Evolutionary conservation across 2,797 vertebrate species (phyloP).

Genomic region (Lacerta viridis): DNA sequence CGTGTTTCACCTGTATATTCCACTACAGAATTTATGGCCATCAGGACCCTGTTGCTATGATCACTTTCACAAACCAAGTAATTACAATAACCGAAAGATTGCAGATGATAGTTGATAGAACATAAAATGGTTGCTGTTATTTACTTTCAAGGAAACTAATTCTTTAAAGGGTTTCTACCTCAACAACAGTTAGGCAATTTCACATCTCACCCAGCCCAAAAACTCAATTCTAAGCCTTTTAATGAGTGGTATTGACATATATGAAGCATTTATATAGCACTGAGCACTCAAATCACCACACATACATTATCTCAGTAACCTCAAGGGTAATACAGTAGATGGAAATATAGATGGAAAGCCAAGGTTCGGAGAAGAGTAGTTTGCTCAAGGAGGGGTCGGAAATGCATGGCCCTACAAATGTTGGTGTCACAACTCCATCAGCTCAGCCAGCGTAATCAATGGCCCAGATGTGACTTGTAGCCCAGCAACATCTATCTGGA

Average conservation of each 20-base stretch:
- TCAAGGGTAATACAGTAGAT: neutral
- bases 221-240: no score
- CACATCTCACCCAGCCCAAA: neutral
- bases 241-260: neutral
- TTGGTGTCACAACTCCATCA: no score
- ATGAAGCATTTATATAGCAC: neutral
- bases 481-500: no score
- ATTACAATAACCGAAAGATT: neutral
- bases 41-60: no score
- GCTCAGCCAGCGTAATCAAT: no score
- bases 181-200: neutral
- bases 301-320: neutral
- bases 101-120: neutral
- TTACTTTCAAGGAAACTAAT: neutral
- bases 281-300: neutral
- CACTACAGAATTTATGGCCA: no score
- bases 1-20: no score
- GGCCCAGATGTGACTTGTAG: no score
- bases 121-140: neutral
- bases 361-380: neutral
- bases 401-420: no score
- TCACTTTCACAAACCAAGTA: no score
- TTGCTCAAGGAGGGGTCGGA: neutral
- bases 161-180: neutral
- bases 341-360: neutral